phyloP scores from a whole-genome alignment of 1,140 invertebrate species.

The Dufourea novaeangliae region DNA sequence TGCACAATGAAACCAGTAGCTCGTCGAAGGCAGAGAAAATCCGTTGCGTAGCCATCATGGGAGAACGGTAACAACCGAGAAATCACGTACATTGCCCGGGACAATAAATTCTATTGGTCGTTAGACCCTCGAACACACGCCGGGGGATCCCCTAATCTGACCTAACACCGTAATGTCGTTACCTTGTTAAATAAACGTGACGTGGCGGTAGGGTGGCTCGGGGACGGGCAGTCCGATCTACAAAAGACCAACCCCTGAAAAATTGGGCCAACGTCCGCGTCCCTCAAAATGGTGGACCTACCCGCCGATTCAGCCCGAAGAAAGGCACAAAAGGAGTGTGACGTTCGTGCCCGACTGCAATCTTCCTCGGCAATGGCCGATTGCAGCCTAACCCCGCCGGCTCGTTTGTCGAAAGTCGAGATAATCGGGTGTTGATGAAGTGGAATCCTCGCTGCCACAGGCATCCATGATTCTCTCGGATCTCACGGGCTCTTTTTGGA shows the following conservation, averaged over 20 bases:
- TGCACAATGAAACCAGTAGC: conserved; percentile 17
- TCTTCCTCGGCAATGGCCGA: conserved; percentile 43
- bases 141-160: conserved; percentile 73
- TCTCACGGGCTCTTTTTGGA: neutral
- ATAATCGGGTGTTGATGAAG: conserved; percentile 32
- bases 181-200: conserved; percentile 79
- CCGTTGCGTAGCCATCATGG: conserved; percentile 60
- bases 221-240: conserved; percentile 57
- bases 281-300: conserved; percentile 71
- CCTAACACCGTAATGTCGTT: conserved; percentile 75
- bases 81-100: conserved; percentile 50
- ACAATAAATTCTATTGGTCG: conserved; percentile 77
- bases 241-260: conserved; percentile 72
- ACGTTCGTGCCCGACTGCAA: conserved; percentile 31
- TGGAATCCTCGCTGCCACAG: conserved; percentile 13
- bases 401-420: conserved; percentile 8
- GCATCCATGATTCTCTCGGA: neutral
- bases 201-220: conserved; percentile 69
- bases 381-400: conserved; percentile 31
- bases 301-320: conserved; percentile 22
- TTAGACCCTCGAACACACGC: conserved; percentile 67
- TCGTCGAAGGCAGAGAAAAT: conserved; percentile 36
- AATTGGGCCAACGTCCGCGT: conserved; percentile 71
- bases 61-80: conserved; percentile 51
- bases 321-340: conserved; percentile 38